A percentile compares a stretch with the other conserved stretches of the same genome.
Evolutionary conservation across 35 echinoderm and acorn worm species (phyloP).

Genomic region (Diadema setosum): DNA sequence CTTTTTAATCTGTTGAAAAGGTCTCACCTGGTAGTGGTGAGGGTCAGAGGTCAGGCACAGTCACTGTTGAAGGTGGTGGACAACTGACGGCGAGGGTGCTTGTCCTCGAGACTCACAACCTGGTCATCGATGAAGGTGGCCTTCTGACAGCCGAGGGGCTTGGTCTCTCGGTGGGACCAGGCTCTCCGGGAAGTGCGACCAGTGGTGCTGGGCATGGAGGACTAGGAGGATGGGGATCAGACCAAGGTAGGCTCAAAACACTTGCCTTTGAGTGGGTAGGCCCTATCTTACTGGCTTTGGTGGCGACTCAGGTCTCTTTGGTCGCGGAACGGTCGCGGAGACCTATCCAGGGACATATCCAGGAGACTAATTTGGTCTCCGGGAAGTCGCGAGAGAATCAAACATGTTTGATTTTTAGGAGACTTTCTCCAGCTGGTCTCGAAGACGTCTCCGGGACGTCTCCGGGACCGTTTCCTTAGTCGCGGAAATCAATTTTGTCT

Average conservation of each 20-base stretch:
- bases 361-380: no score
- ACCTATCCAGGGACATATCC: no score
- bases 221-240: slow-evolving; percentile 55
- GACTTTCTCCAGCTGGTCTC: no score
- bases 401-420: no score
- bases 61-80: slow-evolving; percentile 84
- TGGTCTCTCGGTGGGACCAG: slow-evolving; percentile 53
- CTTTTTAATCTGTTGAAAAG: no score
- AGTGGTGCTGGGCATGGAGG: slow-evolving; percentile 74
- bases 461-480: no score
- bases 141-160: slow-evolving; percentile 38
- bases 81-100: slow-evolving; percentile 36
- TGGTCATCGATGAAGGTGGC: slow-evolving; percentile 58
- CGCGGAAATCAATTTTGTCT: no score
- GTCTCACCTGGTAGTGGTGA: slow-evolving; percentile 41
- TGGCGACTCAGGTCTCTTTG: slow-evolving; percentile 37
- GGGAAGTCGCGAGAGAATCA: no score
- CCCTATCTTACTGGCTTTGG: slow-evolving; percentile 53
- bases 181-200: slow-evolving; percentile 19
- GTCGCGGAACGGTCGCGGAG: neutral
- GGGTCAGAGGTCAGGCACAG: slow-evolving; percentile 60
- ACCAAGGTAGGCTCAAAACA: neutral
- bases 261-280: no score
- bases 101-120: slow-evolving; percentile 32
- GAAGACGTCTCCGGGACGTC: no score